A percentile compares a stretch with the other conserved stretches of the same genome.
Conservation (phyloP, 2,113 vertebrate genomes). For the Pteruthius melanotis region DNA sequence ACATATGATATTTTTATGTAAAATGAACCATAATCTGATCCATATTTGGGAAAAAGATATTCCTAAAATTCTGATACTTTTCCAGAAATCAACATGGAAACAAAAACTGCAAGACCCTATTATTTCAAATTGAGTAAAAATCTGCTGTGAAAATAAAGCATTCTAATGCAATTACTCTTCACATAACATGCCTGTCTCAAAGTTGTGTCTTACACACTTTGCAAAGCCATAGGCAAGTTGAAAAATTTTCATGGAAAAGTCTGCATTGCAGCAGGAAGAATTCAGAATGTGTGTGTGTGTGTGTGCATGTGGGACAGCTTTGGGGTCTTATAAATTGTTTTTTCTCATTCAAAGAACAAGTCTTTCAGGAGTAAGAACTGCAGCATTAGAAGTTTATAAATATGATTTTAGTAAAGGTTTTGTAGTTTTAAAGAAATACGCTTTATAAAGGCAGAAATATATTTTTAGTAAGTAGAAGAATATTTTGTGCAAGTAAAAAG, state of each 20-base stretch:
- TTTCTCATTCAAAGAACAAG: not conserved
- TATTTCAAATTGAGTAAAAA: not conserved
- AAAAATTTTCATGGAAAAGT: constrained; percentile 80
- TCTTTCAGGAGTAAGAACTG: not conserved
- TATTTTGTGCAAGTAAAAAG: too few relatives aligned
- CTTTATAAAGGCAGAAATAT: too few relatives aligned
- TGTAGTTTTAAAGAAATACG: too few relatives aligned
- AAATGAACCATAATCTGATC: not conserved
- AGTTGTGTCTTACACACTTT: not conserved
- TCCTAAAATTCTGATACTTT: not conserved
- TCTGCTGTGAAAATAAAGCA: not conserved
- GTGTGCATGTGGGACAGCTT: not conserved
- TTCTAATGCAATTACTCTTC: not conserved
- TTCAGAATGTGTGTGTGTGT: constrained; percentile 61
- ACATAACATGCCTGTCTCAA: not conserved
- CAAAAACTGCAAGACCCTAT: not conserved
- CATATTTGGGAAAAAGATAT: not conserved
- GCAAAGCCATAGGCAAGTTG: constrained; percentile 71
- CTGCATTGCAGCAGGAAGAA: constrained; percentile 68
- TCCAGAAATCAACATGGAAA: not conserved
- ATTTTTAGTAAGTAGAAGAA: too few relatives aligned
- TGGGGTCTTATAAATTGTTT: not conserved
- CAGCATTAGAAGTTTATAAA: not conserved
- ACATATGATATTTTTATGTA: not conserved
- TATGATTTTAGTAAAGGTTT: not conserved